Evolutionary conservation across 64 coral and sea anemone genomes (phyloP), one percentile per base, ranked within the genome.

Genomic region (Astreopora myriophthalma): DNA sequence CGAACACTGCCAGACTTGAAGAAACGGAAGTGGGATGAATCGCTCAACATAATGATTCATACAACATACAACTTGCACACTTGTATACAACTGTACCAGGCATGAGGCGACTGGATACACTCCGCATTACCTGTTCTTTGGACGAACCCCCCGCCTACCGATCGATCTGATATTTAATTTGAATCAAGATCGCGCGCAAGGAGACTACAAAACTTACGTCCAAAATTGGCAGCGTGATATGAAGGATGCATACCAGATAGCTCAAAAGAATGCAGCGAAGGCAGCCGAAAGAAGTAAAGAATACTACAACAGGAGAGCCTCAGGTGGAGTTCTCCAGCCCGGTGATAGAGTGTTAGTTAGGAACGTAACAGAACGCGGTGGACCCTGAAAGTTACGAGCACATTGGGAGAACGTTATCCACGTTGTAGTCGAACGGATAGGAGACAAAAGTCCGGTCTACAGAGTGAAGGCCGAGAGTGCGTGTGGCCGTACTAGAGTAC

Each of bases 111-210:
- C 40, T 11, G 40, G 40, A 11, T 46, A 46, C 40, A 11, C 40
- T 3, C 40, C 40, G 40, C 10, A 46, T 46, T 46, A 46, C 10
- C 40, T 83, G 79, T 63, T 83, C 1, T 83, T 83, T 83, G 48
- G 79, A 55, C 46, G 79, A 2, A 24, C 27, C 3, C 79, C 48
- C 3, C 27, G 79, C 27, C 55, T 55, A 58, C 79, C 79, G 1
- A 83, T 83, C 6, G 79, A 83, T 60, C 79, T 83, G 23, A 19
- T 83, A 27, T 83, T 83, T 60, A 51, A 83, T 51, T 34, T 80
- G 22, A 26, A 80, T 42, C 76, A 48, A 20, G 34, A 44, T 32
- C 39, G 48, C 35, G 49, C 48, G 8, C 11, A n/a, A 44, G n/a
- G 48, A 71, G 32, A 33, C 36, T n/a, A 48, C 34, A 19, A 35